Base-by-base conservation (phyloP, 2,888 invertebrate species). In the Sminthurinus aureus region DNA sequence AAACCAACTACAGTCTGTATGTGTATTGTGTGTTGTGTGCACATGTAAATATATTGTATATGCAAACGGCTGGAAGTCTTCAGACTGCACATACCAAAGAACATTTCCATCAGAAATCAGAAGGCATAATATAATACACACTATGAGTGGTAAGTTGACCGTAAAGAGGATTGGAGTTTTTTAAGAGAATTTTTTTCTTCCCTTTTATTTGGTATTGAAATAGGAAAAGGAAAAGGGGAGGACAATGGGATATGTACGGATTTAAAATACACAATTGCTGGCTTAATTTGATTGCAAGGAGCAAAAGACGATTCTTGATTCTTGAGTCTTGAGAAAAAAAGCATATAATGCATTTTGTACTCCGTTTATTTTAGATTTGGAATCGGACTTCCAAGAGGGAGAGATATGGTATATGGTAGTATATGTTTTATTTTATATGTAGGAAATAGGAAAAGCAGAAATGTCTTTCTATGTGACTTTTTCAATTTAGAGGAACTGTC, bases 161-260 rank as follows among this genome's bases (percentile, higher is more conserved):
- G 58, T 58, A 58, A 58, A 58, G 58, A 18, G 58, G 58, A 58
- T 58, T 58, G 13, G 58, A 58, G 18, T 58, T 58, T 58, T 58
- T 58, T 18, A 58, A 58, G 58, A 58, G 4, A 15, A 58, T 9
- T 58, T 58, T 58, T 58, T 58, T 58, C 58, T 58, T 58, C 58
- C 58, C 18, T 58, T 18, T 58, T 58, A 13, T 58, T 58, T 52
- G 52, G 52, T 52, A 13, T n/a, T n/a, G n/a, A n/a, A n/a, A n/a
- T n/a, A n/a, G n/a, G n/a, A n/a, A n/a, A 52, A 8, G 58, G 58
- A 58, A 15, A 13, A 3, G 4, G 15, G 15, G 15, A 71, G 9
- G 24, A 71, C 71, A 71, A 71, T 71, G 71, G 26, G 71, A 71
- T 2, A 71, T 71, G 71, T 71, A 24, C 71, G 24, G 71, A 71